Evolutionary conservation across 2,113 vertebrate genomes (phyloP).

Genomic region (Oryzias curvinotus): DNA sequence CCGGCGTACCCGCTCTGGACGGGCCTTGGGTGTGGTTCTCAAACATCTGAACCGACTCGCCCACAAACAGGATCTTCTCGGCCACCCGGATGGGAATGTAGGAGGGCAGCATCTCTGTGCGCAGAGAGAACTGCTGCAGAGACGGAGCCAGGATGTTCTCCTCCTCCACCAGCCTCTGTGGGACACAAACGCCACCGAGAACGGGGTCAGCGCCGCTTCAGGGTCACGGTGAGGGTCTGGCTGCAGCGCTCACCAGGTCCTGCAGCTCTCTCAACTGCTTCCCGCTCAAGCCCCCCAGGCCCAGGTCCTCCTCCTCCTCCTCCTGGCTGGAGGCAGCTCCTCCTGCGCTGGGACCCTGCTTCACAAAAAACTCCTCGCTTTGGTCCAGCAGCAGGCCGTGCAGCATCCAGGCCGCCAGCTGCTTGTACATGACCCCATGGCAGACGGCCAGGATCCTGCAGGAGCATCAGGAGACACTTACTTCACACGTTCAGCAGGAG

Average conservation of each 20-base stretch:
- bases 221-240: no score
- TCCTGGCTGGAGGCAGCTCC: constrained; percentile 82
- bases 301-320: constrained; percentile 95
- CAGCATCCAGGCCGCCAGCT: constrained; percentile 98
- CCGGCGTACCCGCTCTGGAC: constrained; percentile 84
- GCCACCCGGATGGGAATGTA: constrained; percentile 95
- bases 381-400: constrained; percentile 94
- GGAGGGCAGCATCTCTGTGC: constrained; percentile 93
- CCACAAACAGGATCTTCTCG: constrained; percentile 98
- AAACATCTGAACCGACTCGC: constrained; percentile 99
- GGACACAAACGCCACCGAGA: neutral
- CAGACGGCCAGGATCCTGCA: constrained; percentile 92
- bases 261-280: constrained; percentile 94
- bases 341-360: constrained; percentile 91
- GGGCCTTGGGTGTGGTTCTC: constrained; percentile 95
- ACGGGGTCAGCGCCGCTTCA: no score
- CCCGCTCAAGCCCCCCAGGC: constrained; percentile 93
- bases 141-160: constrained; percentile 98
- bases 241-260: constrained; percentile 84
- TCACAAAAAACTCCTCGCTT: constrained; percentile 96
- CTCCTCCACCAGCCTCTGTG: constrained; percentile 93
- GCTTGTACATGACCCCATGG: constrained; percentile 98
- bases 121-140: constrained; percentile 95
- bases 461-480: neutral
- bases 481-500: no score